Evolutionary conservation across 1,140 invertebrate genomes (phyloP).

Genomic region (Drosophila hydei): DNA sequence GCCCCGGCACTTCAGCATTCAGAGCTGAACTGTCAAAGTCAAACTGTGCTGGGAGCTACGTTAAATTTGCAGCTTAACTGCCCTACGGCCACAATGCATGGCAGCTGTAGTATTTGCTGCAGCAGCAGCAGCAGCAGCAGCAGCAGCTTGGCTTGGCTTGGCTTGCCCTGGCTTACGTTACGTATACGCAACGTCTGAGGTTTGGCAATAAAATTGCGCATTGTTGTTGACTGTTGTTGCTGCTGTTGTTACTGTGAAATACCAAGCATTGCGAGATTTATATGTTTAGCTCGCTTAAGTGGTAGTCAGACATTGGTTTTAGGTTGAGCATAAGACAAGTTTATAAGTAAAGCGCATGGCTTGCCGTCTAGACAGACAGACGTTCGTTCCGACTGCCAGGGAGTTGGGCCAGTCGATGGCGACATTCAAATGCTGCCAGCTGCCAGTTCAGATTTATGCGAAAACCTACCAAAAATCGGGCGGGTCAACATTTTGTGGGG

Average conservation of each 20-base stretch:
- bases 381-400: slow-evolving; percentile 16
- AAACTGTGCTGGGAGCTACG: slow-evolving; percentile 26
- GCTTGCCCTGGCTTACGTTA: slow-evolving; percentile 60
- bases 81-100: slow-evolving; percentile 47
- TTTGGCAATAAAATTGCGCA: slow-evolving; percentile 78
- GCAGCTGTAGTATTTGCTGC: slow-evolving; percentile 72
- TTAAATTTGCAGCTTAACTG: slow-evolving; percentile 21
- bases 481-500: slow-evolving; percentile 2
- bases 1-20: slow-evolving; percentile 14
- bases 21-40: slow-evolving; percentile 26
- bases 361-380: slow-evolving; percentile 69
- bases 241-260: slow-evolving; percentile 54
- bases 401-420: slow-evolving; percentile 42
- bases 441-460: slow-evolving; percentile 67
- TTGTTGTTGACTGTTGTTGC: slow-evolving; percentile 56
- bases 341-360: slow-evolving; percentile 56
- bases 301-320: slow-evolving; percentile 80
- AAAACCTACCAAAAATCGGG: slow-evolving; percentile 22
- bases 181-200: slow-evolving; percentile 79
- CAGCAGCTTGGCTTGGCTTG: slow-evolving; percentile 19
- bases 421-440: slow-evolving; percentile 71
- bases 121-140: slow-evolving; percentile 47
- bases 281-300: slow-evolving; percentile 78
- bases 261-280: slow-evolving; percentile 78
- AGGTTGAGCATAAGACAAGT: slow-evolving; percentile 59